Evolutionary conservation across 92 coral and sea anemone genomes (phyloP), one percentile per base, ranked within the genome.

Genomic region (Paragorgia papillata): DNA sequence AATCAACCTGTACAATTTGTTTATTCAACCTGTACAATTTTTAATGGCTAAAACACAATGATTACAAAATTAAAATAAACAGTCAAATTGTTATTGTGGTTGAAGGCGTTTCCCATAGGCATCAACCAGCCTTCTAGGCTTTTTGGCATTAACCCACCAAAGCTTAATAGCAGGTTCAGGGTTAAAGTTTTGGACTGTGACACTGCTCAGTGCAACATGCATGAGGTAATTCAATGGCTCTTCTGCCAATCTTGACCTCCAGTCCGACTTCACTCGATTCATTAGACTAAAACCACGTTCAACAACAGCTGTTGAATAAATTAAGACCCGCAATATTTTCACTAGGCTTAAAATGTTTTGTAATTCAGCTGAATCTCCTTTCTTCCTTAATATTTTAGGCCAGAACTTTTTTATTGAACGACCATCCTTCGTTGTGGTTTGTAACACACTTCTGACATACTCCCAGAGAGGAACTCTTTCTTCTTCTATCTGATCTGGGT

Each of bases 201-300:
- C 76, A 64, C 66, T 79, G 78, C 78, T 67, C 66, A 79, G 76
- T 66, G 83, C 83, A 79, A 79, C 75, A 79, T 79, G 83, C 66
- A 79, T 67, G 75, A 66, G 83, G 75, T 79, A 75, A 65, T 79
- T 79, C 50, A 79, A 43, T 66, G 83, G 65, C 56, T 65, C 83
- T 53, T 79, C 68, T 48, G 43, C 50, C 53, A 67, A 67, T 79
- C 57, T 79, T 67, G 69, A 76, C 69, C 71, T 39, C 81, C 81
- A 76, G 56, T 76, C 81, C 41, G 81, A 76, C 58, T 57, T 26
- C 12, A 76, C 73, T 76, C 81, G 24, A 20, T 76, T 76, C 69
- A 76, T 57, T 25, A 76, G 71, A 21, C 81, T 76, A 69, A 76
- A 60, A 12, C 81, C 81, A 60, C 73, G 59, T 76, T 76, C 81